A percentile compares a stretch with the other conserved stretches of the same genome.
phyloP scores from a whole-genome alignment of 2,888 invertebrate genomes.

The Epistrophe eligans region DNA sequence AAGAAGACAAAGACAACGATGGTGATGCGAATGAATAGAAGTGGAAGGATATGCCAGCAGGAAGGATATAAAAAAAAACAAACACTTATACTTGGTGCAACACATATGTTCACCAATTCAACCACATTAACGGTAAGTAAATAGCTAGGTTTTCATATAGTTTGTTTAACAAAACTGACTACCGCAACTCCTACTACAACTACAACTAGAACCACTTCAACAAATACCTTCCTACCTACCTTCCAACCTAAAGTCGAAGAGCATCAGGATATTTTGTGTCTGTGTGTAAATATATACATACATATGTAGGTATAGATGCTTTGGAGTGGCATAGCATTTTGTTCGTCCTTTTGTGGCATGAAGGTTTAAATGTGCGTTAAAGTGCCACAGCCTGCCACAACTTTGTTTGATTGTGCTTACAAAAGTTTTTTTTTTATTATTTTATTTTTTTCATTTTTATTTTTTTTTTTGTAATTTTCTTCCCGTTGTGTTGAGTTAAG shows the following conservation, averaged over 20 bases:
- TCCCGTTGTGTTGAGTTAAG: not conserved
- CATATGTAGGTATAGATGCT: too few relatives aligned
- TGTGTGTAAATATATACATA: not conserved
- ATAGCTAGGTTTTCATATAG: slow-evolving; percentile 45
- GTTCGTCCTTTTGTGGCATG: slow-evolving; percentile 35
- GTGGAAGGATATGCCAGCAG: slow-evolving; percentile 38
- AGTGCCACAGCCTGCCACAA: slow-evolving; percentile 37
- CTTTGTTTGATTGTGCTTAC: slow-evolving; percentile 45
- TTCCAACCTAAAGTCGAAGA: not conserved
- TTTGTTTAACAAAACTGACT: slow-evolving; percentile 25
- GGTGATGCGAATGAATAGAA: slow-evolving; percentile 7
- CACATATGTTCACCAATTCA: slow-evolving; percentile 57
- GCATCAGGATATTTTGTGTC: not conserved
- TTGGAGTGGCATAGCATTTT: slow-evolving; percentile 15
- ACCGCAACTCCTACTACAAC: not conserved
- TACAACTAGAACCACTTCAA: not conserved
- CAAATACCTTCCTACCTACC: not conserved
- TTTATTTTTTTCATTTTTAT: slow-evolving; percentile 25
- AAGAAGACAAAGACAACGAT: not conserved
- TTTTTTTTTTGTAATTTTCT: slow-evolving; percentile 37
- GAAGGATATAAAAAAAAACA: slow-evolving; percentile 67
- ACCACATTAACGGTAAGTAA: slow-evolving; percentile 70
- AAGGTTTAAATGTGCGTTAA: slow-evolving; percentile 61
- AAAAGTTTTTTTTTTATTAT: slow-evolving; percentile 34
- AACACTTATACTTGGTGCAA: slow-evolving; percentile 51